A percentile compares a stretch with the other conserved stretches of the same genome.
Conservation (phyloP, 2,888 invertebrate species). For the Steromphala cineraria region DNA sequence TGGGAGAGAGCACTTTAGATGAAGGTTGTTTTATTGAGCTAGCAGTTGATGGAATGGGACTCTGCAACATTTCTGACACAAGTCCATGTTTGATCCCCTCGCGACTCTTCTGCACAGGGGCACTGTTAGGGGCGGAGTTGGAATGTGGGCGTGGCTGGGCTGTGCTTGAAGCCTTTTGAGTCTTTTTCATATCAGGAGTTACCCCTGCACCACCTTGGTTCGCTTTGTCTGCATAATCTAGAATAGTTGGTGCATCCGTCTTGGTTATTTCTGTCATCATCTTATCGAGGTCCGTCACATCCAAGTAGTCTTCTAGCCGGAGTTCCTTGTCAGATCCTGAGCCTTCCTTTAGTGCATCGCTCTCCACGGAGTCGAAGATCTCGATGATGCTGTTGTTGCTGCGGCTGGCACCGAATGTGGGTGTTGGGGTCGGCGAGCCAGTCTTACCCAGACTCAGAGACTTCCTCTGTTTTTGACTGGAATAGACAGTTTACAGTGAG, state of each 20-base stretch:
- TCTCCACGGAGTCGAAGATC: not conserved
- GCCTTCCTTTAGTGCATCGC: not conserved
- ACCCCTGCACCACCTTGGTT: not conserved
- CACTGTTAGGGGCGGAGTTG: not conserved
- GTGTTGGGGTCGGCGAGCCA: constrained; percentile 32
- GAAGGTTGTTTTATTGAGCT: not conserved
- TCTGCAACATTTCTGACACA: constrained; percentile 23
- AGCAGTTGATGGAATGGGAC: constrained; percentile 7
- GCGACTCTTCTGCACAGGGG: not conserved
- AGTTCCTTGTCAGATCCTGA: not conserved
- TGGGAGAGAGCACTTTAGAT: not conserved
- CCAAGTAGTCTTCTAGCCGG: constrained; percentile 10
- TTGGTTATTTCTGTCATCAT: not conserved
- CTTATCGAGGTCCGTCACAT: constrained; percentile 7
- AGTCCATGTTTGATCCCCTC: constrained; percentile 6
- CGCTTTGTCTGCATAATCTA: constrained; percentile 41
- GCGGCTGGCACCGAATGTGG: constrained; percentile 24
- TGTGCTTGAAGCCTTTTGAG: not conserved
- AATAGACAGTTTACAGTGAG: constrained; percentile 6
- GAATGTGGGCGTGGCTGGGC: not conserved
- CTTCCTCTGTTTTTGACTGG: constrained; percentile 59
- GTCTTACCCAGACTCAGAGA: constrained; percentile 40
- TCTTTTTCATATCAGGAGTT: not conserved
- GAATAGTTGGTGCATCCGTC: constrained; percentile 34
- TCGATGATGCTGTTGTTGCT: constrained; percentile 19